Conservation (phyloP, 2,113 vertebrate genomes). For the Sclerurus mexicanus region DNA sequence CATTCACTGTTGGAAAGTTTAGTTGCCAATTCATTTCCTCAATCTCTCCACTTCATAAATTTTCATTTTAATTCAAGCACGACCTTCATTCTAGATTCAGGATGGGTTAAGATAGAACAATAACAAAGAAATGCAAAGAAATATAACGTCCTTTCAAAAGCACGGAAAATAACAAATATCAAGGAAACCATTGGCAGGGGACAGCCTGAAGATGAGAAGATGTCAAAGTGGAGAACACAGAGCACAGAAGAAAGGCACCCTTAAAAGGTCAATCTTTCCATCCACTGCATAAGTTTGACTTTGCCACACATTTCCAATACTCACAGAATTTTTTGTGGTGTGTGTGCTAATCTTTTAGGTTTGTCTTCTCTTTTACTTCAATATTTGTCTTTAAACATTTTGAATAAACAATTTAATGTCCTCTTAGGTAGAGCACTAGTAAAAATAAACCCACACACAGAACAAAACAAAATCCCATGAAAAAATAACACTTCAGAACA, state of each 20-base stretch:
- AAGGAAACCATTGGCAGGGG: not conserved
- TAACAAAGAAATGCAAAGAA: not conserved
- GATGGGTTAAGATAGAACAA: not conserved
- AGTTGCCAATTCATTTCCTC: constrained; percentile 17
- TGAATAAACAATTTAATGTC: constrained; percentile 28
- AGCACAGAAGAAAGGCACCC: not conserved
- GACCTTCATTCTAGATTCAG: not conserved
- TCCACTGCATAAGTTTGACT: not conserved
- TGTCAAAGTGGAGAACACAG: not conserved
- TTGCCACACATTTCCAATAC: not conserved
- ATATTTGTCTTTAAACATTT: constrained; percentile 35
- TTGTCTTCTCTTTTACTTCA: constrained; percentile 24
- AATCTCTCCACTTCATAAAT: not conserved
- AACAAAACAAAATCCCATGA: not conserved
- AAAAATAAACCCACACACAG: constrained; percentile 1
- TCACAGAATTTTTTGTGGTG: constrained; percentile 24
- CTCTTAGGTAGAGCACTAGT: not conserved
- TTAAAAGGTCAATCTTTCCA: constrained; percentile 27
- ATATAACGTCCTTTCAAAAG: not conserved
- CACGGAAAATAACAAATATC: not conserved
- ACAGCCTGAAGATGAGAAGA: not conserved
- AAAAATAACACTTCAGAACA: not conserved
- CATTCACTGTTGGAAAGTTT: not conserved
- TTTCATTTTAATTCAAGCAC: not conserved
- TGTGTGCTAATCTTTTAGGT: constrained; percentile 38